phyloP scores from a whole-genome alignment of 2,888 invertebrate genomes.

The Artemia sinica region DNA sequence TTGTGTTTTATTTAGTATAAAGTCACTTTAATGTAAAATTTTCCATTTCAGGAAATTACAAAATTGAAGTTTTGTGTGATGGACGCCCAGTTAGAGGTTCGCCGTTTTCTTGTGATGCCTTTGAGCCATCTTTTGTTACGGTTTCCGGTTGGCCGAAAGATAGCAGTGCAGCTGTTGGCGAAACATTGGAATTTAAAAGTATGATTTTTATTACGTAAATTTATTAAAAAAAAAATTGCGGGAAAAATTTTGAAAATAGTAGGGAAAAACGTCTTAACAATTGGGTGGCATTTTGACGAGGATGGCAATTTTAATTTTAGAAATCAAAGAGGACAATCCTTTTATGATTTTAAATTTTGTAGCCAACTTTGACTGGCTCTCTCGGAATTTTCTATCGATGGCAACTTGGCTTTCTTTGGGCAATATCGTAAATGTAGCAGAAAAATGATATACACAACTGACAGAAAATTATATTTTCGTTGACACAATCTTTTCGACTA shows the following conservation, averaged over 20 bases:
- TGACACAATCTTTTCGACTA: too few species aligned
- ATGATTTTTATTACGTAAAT: constrained; percentile 29
- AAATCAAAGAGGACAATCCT: background rate
- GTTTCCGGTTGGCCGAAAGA: constrained; percentile 39
- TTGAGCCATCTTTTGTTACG: constrained; percentile 64
- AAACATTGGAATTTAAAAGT: constrained; percentile 63
- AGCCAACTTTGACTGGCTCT: background rate
- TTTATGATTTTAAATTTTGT: constrained; percentile 5
- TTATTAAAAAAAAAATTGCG: background rate
- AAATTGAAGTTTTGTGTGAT: constrained; percentile 68
- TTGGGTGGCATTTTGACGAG: too few species aligned
- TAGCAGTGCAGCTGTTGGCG: constrained; percentile 54
- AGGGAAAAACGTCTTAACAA: too few species aligned
- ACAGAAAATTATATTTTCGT: too few species aligned
- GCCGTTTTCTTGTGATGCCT: constrained; percentile 82
- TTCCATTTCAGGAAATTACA: constrained; percentile 34
- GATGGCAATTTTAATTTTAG: background rate
- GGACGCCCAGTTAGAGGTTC: constrained; percentile 78
- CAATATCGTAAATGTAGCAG: too few species aligned
- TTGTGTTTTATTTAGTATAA: too few species aligned
- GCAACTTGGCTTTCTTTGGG: too few species aligned
- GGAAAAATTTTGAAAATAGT: too few species aligned
- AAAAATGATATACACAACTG: too few species aligned
- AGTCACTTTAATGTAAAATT: background rate
- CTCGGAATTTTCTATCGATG: too few species aligned